These are phyloP conservation scores for Andrena chrysosceles DNA, from an alignment of 2,888 invertebrate genomes.

Conservation along the genomic window DNA sequence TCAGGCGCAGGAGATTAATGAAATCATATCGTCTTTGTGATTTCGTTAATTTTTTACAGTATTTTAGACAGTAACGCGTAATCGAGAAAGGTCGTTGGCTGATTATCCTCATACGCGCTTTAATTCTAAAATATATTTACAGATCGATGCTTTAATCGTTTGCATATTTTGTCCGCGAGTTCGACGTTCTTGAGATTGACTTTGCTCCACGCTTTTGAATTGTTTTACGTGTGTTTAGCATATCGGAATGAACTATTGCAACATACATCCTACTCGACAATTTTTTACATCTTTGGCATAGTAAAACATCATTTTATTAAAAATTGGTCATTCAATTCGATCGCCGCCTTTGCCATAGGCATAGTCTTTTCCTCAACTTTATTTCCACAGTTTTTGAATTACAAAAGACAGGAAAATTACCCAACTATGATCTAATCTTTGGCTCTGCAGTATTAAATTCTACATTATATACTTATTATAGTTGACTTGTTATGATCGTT, in stretches of 20 bases:
- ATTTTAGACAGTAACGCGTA: background rate
- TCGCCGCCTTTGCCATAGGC: background rate
- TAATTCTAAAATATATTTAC: background rate
- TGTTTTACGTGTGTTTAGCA: background rate
- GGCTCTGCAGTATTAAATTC: too few species aligned
- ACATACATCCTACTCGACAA: background rate
- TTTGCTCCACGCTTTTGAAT: background rate
- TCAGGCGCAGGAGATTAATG: slow-evolving; percentile 4
- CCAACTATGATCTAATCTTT: too few species aligned
- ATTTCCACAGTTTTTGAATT: background rate
- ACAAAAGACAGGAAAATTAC: background rate
- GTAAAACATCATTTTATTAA: too few species aligned
- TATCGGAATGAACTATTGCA: too few species aligned
- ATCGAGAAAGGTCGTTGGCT: background rate
- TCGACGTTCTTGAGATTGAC: slow-evolving; percentile 20
- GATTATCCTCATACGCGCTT: slow-evolving; percentile 2
- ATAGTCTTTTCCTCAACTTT: background rate
- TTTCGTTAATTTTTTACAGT: slow-evolving; percentile 16
- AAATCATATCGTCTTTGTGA: background rate
- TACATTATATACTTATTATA: too few species aligned
- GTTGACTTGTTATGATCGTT: too few species aligned
- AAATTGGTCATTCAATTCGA: slow-evolving; percentile 1
- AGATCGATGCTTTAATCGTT: background rate
- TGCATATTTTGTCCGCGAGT: background rate
- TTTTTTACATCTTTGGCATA: background rate